Evolutionary conservation across 2,113 vertebrate genomes (phyloP).

Genomic region (Canis aureus): DNA sequence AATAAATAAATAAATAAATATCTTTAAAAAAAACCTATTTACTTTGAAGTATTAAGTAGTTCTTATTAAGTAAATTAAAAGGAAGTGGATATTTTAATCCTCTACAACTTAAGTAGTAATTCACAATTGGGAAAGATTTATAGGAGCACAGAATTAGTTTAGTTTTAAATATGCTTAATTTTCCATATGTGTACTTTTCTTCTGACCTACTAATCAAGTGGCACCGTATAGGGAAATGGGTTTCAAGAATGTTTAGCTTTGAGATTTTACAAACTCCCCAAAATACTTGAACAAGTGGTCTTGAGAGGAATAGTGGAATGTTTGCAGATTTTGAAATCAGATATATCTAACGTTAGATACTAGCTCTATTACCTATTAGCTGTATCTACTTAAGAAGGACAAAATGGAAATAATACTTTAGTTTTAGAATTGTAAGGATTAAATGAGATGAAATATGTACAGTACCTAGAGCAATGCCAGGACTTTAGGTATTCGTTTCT

Average conservation of each 20-base stretch:
- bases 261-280: not conserved
- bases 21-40: not conserved
- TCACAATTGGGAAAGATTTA: not conserved
- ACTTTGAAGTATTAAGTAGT: not conserved
- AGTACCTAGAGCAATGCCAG: not conserved
- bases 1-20: no score
- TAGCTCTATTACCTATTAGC: not conserved
- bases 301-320: not conserved
- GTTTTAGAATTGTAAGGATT: not conserved
- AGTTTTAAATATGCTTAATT: not conserved
- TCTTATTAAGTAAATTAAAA: not conserved
- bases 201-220: not conserved
- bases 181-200: not conserved
- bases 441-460: not conserved
- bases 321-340: not conserved
- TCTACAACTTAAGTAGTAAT: not conserved
- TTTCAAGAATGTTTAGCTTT: not conserved
- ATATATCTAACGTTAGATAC: not conserved
- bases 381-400: not conserved
- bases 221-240: not conserved
- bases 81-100: not conserved
- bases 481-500: not conserved
- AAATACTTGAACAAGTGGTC: not conserved
- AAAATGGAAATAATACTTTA: not conserved
- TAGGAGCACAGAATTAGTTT: not conserved